Percentiles rank a stretch among this genome's conserved stretches.
phyloP scores from a whole-genome alignment of 2,888 invertebrate species.

The Mylabris sibirica region DNA sequence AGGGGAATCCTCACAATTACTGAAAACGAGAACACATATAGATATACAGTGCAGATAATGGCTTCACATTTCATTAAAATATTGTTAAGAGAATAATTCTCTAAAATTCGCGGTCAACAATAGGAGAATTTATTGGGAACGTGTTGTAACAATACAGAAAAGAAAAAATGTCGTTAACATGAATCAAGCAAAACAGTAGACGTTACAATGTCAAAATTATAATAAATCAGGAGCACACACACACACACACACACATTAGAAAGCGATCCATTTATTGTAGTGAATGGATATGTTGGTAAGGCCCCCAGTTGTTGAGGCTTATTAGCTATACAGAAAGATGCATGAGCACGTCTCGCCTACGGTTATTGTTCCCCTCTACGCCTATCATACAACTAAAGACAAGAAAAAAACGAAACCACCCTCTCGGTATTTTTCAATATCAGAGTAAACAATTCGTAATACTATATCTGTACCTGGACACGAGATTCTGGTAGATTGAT shows the following conservation, averaged over 20 bases:
- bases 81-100: neutral
- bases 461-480: slow-evolving; percentile 81
- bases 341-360: slow-evolving; percentile 56
- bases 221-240: slow-evolving; percentile 59
- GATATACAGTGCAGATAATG: slow-evolving; percentile 27
- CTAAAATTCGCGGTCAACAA: neutral
- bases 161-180: slow-evolving; percentile 24
- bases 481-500: slow-evolving; percentile 97
- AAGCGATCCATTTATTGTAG: slow-evolving; percentile 53
- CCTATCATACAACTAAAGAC: neutral
- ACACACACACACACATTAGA: slow-evolving; percentile 50
- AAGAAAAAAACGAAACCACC: slow-evolving; percentile 29
- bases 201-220: slow-evolving; percentile 49
- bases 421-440: slow-evolving; percentile 14
- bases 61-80: slow-evolving; percentile 20
- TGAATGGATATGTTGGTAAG: slow-evolving; percentile 39
- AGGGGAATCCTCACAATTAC: slow-evolving; percentile 46
- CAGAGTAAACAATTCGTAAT: slow-evolving; percentile 40
- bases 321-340: slow-evolving; percentile 54
- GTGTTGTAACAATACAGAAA: slow-evolving; percentile 56
- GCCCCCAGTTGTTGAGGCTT: slow-evolving; percentile 50
- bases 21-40: slow-evolving; percentile 46
- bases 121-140: slow-evolving; percentile 37
- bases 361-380: slow-evolving; percentile 49
- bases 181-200: slow-evolving; percentile 30